A percentile compares a stretch with the other conserved stretches of the same genome.
phyloP scores from a whole-genome alignment of 2,113 vertebrate genomes.

The Brienomyrus brachyistius region DNA sequence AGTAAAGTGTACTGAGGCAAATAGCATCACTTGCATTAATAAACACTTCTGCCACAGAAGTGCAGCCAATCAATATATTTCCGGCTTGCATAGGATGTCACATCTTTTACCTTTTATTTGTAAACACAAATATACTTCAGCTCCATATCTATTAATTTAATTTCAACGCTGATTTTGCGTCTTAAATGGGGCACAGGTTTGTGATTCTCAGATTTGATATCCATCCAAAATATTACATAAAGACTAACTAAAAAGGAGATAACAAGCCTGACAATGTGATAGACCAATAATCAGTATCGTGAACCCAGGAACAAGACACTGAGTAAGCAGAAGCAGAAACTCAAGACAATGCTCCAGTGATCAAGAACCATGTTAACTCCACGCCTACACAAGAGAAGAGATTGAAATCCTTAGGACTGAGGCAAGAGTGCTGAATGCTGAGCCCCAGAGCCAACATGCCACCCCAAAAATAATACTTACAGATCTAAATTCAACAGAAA shows the following conservation, averaged over 20 bases:
- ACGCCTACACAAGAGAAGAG: not conserved
- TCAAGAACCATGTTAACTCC: not conserved
- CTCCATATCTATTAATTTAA: not conserved
- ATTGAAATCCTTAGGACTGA: not conserved
- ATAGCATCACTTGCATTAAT: not conserved
- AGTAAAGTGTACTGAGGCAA: not conserved
- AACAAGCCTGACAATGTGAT: too few relatives aligned
- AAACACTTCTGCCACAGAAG: not conserved
- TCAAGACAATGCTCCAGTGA: too few relatives aligned
- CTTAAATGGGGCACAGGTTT: too few relatives aligned
- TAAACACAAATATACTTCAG: not conserved
- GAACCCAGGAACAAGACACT: too few relatives aligned
- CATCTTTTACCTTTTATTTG: not conserved
- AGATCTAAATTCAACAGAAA: not conserved
- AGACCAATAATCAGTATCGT: too few relatives aligned
- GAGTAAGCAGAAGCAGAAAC: too few relatives aligned
- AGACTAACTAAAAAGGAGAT: too few relatives aligned
- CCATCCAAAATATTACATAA: too few relatives aligned
- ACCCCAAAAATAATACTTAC: not conserved
- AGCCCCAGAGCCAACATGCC: not conserved
- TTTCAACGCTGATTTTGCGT: not conserved
- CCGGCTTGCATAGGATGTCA: not conserved
- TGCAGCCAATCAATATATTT: not conserved
- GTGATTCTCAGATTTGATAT: too few relatives aligned
- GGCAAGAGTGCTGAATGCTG: not conserved